Conservation (phyloP, 2,797 vertebrate genomes). For the Dallia pectoralis region DNA sequence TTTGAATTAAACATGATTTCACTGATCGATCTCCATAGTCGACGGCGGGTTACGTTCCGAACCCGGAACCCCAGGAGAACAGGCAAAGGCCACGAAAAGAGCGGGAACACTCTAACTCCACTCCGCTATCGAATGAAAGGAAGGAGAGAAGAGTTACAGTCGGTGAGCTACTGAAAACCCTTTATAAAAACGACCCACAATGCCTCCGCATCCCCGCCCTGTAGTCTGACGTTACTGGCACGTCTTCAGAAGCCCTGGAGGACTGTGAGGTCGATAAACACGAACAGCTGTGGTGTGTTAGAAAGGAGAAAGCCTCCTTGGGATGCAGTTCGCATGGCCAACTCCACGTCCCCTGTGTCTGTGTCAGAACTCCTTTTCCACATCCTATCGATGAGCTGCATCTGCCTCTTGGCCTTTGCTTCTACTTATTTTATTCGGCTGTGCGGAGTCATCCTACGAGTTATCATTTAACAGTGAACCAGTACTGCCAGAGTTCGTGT, state of each 20-base stretch:
- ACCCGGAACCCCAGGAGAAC: slow-evolving; percentile 1
- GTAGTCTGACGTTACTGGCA: slow-evolving; percentile 41
- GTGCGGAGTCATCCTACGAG: neutral
- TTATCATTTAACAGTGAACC: neutral
- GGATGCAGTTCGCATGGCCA: neutral
- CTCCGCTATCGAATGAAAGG: neutral
- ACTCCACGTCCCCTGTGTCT: slow-evolving; percentile 26
- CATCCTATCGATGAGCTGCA: neutral
- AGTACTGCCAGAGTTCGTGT: slow-evolving; percentile 7
- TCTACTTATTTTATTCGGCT: neutral
- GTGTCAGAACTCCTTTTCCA: neutral
- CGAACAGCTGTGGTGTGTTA: slow-evolving; percentile 58
- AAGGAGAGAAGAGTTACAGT: slow-evolving; percentile 12
- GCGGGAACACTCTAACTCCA: slow-evolving; percentile 26
- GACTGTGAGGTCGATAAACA: slow-evolving; percentile 57
- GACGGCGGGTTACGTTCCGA: slow-evolving; percentile 32
- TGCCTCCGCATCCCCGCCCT: slow-evolving; percentile 27
- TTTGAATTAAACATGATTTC: slow-evolving; percentile 43
- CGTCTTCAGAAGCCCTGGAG: slow-evolving; percentile 52
- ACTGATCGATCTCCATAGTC: slow-evolving; percentile 20
- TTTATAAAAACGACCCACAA: slow-evolving; percentile 48
- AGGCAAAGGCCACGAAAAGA: slow-evolving; percentile 27
- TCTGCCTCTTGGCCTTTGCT: neutral
- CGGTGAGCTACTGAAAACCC: slow-evolving; percentile 55
- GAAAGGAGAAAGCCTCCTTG: slow-evolving; percentile 32